Conservation (phyloP, 2,888 invertebrate species). For the Endomychus coccineus region DNA sequence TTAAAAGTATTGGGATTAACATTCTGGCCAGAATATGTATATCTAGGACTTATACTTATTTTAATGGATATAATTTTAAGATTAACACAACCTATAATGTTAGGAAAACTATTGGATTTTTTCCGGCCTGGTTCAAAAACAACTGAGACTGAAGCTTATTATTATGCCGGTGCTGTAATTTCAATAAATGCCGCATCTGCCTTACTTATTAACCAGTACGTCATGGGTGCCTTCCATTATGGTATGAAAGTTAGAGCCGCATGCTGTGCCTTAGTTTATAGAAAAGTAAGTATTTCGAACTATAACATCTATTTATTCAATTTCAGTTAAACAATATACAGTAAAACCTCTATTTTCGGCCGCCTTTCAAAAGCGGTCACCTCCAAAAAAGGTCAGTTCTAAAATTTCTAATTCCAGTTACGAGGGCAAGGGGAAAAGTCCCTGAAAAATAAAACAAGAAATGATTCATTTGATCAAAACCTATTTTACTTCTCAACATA, state of each 20-base stretch:
- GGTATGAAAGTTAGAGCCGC: constrained; percentile 79
- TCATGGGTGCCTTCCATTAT: constrained; percentile 62
- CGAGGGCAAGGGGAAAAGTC: too few species aligned
- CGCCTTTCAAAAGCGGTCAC: too few species aligned
- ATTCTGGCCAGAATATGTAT: constrained; percentile 60
- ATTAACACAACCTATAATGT: constrained; percentile 58
- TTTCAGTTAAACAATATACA: too few species aligned
- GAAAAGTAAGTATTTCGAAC: constrained; percentile 62
- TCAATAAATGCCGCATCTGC: constrained; percentile 50
- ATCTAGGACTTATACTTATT: constrained; percentile 55
- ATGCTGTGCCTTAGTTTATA: constrained; percentile 74
- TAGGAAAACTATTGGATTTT: constrained; percentile 59
- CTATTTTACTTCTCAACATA: too few species aligned
- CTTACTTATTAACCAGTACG: constrained; percentile 58
- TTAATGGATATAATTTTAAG: constrained; percentile 52
- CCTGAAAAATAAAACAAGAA: too few species aligned
- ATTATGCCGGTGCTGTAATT: constrained; percentile 55
- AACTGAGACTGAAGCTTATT: constrained; percentile 52
- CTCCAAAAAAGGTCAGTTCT: too few species aligned
- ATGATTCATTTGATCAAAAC: too few species aligned
- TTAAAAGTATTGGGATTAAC: constrained; percentile 58
- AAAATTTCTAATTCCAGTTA: too few species aligned
- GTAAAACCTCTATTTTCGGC: too few species aligned
- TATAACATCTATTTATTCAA: too few species aligned
- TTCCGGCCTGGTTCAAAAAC: constrained; percentile 49